These are phyloP conservation scores for Spheniscus mendiculus DNA, from an alignment of 2,113 vertebrate genomes.

Conservation along the genomic window DNA sequence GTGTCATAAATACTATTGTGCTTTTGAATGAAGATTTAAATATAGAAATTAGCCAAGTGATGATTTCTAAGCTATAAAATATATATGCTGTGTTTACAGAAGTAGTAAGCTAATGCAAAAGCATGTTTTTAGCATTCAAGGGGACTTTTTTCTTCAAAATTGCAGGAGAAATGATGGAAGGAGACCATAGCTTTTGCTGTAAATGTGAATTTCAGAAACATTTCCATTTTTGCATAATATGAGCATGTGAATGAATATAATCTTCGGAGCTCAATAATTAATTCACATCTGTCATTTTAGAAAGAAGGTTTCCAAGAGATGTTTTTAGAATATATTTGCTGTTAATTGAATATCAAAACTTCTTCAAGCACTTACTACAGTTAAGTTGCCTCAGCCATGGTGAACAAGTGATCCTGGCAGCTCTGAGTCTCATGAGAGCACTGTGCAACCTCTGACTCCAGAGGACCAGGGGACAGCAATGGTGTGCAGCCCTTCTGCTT, in stretches of 20 bases:
- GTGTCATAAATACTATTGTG: not conserved
- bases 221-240: not conserved
- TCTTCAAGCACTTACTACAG: not conserved
- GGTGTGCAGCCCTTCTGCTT: not conserved
- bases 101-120: not conserved
- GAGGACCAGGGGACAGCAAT: not conserved
- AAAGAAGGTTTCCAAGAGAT: not conserved
- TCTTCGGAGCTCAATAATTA: not conserved
- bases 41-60: not conserved
- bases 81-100: not conserved
- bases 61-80: not conserved
- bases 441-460: not conserved
- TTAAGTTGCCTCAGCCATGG: not conserved
- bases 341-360: not conserved
- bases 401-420: not conserved
- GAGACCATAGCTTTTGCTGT: not conserved
- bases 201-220: not conserved
- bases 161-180: not conserved
- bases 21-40: not conserved
- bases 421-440: fast-evolving
- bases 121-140: not conserved
- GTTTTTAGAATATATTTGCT: not conserved
- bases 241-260: not conserved
- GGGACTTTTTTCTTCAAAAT: not conserved
- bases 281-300: not conserved